These are phyloP conservation scores for Xestia c-nigrum DNA, from an alignment of 2,888 invertebrate genomes.

Conservation along the genomic window DNA sequence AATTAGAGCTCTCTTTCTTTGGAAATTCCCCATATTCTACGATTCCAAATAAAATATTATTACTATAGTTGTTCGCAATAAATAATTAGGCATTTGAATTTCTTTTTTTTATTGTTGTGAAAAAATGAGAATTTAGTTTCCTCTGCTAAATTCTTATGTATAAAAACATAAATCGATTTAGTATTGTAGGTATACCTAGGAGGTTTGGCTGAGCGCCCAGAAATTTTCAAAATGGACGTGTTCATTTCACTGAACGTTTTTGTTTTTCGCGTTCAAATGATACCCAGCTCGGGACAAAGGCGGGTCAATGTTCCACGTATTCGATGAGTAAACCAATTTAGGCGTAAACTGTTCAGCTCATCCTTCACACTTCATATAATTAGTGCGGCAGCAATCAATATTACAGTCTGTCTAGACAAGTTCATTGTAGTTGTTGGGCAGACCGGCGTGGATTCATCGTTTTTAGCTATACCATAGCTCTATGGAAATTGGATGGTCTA, in stretches of 20 bases:
- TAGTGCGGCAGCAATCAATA: constrained; percentile 60
- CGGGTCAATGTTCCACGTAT: constrained; percentile 58
- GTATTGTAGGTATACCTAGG: constrained; percentile 8
- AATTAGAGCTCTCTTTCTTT: neutral
- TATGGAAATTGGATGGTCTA: neutral
- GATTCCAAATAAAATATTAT: constrained; percentile 7
- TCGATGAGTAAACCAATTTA: constrained; percentile 64
- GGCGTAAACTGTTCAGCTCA: constrained; percentile 50
- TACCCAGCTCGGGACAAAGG: constrained; percentile 41
- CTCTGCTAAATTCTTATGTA: neutral
- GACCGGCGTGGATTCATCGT: neutral
- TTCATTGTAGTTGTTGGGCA: constrained; percentile 19
- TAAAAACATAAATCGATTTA: constrained; percentile 28
- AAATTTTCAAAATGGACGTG: constrained; percentile 25
- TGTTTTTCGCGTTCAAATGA: constrained; percentile 34
- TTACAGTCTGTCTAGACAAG: constrained; percentile 67
- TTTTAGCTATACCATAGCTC: neutral
- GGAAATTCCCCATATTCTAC: neutral
- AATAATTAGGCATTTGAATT: too few species aligned
- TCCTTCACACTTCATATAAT: constrained; percentile 51
- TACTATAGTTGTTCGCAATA: too few species aligned
- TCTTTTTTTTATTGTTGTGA: too few species aligned
- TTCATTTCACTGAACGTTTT: constrained; percentile 26
- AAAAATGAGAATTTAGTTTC: constrained; percentile 14
- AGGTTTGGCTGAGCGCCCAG: constrained; percentile 42